Evolutionary conservation across 2,113 vertebrate genomes (phyloP), one percentile per base, ranked within the genome.

Genomic region (Seriola rivoliana): DNA sequence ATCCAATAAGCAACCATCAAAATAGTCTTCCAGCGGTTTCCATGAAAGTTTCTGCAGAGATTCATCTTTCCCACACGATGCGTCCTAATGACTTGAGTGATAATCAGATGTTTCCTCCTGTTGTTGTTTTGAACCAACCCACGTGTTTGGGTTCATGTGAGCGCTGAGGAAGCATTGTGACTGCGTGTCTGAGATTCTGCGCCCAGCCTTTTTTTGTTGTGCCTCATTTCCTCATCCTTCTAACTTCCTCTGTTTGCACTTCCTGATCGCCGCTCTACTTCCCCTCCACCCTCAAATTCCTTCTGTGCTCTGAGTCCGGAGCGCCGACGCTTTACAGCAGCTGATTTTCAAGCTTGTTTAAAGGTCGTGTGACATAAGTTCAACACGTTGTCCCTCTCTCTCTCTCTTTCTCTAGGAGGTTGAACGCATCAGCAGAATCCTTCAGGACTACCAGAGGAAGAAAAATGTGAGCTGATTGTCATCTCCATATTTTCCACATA

Each of bases 361-460:
- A 58, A 3, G 4, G 2, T 42, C 54, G 13, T 50, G 11, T 32
- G 1, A 62, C 21, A 0, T 63, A 7, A 21, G n/a, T 59, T 7
- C 50, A 64, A 77, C 8, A 44, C 21, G 9, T 5, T 38, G 38
- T 38, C 3, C 2, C 17, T 50, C 8, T 80, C 23, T 29, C 36
- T 38, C 67, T 66, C 87, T 65, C 50, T 89, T 86, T 58, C 32
- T 74, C 46, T 88, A 99, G 98, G 98, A 99, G 89, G 95, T 95
- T 16, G 97, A 98, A 64, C 96, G 98, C 73, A 97, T 99, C 83
- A 94, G 94, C 88, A 96, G 93, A 90, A 97, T 99, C 92, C 93
- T 97, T 59, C 96, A 98, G 90, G 97, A 99, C 0, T 99, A 98
- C 90, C 96, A 95, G 92, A 98, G 93, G 92, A 99, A 99, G 90